These are phyloP conservation scores for Prinia subflava DNA, from an alignment of 2,113 vertebrate genomes.

Conservation along the genomic window DNA sequence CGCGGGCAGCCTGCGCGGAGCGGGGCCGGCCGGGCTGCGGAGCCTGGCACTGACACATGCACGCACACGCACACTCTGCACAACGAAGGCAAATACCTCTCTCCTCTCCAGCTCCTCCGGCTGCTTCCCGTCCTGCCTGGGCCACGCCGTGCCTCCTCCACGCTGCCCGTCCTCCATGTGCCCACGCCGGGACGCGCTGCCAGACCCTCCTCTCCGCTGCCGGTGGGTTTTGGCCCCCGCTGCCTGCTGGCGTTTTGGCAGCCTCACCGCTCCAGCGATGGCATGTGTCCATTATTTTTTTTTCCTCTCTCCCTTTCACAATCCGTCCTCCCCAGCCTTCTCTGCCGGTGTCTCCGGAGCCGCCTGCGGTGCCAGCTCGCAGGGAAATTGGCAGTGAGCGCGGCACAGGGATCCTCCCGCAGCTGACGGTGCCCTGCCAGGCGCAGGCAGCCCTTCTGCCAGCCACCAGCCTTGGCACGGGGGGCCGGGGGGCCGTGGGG, in stretches of 20 bases:
- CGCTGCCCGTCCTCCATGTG: conserved; percentile 41
- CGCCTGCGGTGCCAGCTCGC: conserved; percentile 64
- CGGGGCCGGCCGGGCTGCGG: background rate
- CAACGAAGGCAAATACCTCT: conserved; percentile 24
- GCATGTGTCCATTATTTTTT: conserved; percentile 72
- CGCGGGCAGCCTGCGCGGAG: background rate
- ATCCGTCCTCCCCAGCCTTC: conserved; percentile 55
- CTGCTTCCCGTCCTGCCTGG: background rate
- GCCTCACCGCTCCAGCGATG: conserved; percentile 49
- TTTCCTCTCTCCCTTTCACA: conserved; percentile 4
- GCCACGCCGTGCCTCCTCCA: background rate
- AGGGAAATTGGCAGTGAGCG: conserved; percentile 69
- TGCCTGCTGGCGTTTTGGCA: conserved; percentile 66
- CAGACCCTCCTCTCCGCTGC: conserved; percentile 34
- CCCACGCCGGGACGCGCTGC: background rate
- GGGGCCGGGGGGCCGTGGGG: background rate
- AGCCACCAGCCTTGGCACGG: conserved; percentile 56
- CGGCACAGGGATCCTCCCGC: conserved; percentile 58
- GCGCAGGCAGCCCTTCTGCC: conserved; percentile 65
- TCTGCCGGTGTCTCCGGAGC: conserved; percentile 54
- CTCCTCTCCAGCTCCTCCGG: background rate
- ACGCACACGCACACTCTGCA: background rate
- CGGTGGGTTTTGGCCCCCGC: conserved; percentile 51
- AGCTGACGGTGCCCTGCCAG: conserved; percentile 64
- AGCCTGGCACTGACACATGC: background rate